Evolutionary conservation across 1,140 invertebrate genomes (phyloP).

Genomic region (Formica exsecta): DNA sequence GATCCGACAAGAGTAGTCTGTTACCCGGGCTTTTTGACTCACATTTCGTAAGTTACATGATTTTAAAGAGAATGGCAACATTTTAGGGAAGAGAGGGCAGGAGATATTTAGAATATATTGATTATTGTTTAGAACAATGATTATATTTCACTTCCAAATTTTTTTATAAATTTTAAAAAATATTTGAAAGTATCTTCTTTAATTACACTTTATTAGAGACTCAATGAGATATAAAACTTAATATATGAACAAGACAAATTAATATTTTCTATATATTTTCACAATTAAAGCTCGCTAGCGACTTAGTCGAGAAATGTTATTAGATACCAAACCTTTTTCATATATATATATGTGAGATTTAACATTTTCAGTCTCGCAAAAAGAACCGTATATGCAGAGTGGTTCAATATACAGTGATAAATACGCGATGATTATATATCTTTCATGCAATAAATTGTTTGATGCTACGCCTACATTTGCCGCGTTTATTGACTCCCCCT

Average conservation of each 20-base stretch:
- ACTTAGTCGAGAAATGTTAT: not conserved
- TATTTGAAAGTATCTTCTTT: not conserved
- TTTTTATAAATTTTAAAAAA: not conserved
- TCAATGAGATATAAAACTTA: not conserved
- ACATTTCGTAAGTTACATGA: too few species aligned
- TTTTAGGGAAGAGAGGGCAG: too few species aligned
- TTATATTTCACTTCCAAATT: not conserved
- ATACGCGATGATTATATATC: conserved; percentile 61
- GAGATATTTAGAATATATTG: not conserved
- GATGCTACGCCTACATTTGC: conserved; percentile 52
- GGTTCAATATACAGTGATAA: conserved; percentile 41
- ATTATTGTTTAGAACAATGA: not conserved
- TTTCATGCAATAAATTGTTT: conserved; percentile 54
- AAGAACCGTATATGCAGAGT: not conserved
- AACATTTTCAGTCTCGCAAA: conserved; percentile 32
- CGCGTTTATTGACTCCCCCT: conserved; percentile 59
- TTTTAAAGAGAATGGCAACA: not conserved
- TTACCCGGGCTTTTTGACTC: not conserved
- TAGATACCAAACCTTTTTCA: not conserved
- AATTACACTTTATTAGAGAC: not conserved
- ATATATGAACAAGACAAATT: not conserved
- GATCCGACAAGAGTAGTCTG: not conserved
- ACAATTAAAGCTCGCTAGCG: not conserved
- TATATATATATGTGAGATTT: not conserved
- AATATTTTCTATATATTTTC: not conserved